Percentiles rank a stretch among this genome's conserved stretches.
These are phyloP conservation scores for Cetonia aurata DNA, from an alignment of 2,888 invertebrate species.

Conservation along the genomic window DNA sequence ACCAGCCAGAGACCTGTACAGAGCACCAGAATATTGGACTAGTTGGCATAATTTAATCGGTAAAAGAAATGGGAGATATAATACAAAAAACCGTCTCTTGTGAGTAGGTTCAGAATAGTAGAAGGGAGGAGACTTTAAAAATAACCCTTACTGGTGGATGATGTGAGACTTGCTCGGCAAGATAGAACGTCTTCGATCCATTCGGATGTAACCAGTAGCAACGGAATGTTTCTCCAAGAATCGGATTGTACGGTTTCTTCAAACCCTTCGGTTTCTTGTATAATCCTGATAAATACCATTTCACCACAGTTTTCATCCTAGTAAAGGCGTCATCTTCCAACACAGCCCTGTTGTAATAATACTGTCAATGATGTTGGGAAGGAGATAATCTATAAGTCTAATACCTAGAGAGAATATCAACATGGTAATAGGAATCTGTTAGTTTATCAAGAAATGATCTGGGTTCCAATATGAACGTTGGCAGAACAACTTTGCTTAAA, in stretches of 20 bases:
- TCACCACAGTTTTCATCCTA: slow-evolving; percentile 88
- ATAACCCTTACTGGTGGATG: slow-evolving; percentile 82
- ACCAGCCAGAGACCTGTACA: no score
- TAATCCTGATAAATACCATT: slow-evolving; percentile 94
- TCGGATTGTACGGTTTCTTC: slow-evolving; percentile 96
- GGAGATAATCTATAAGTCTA: background rate
- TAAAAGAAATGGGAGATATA: no score
- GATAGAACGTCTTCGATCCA: slow-evolving; percentile 88
- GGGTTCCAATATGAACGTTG: slow-evolving; percentile 94
- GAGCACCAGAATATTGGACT: no score
- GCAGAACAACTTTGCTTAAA: slow-evolving; percentile 91
- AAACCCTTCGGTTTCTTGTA: slow-evolving; percentile 95
- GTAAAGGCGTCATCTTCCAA: slow-evolving; percentile 88
- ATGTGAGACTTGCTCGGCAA: slow-evolving; percentile 96
- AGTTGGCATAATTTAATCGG: no score
- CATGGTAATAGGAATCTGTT: slow-evolving; percentile 94
- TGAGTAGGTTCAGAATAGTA: no score
- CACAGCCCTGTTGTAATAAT: slow-evolving; percentile 76
- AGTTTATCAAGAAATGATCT: slow-evolving; percentile 94
- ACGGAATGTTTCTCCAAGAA: slow-evolving; percentile 91
- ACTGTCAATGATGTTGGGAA: no score
- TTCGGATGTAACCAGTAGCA: slow-evolving; percentile 90
- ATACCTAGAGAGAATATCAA: slow-evolving; percentile 87
- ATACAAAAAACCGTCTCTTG: no score
- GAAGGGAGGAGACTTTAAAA: no score